Percentiles rank a stretch among this genome's conserved stretches.
Evolutionary conservation across 2,888 invertebrate genomes (phyloP).

Genomic region (Dysmachus trigonus): DNA sequence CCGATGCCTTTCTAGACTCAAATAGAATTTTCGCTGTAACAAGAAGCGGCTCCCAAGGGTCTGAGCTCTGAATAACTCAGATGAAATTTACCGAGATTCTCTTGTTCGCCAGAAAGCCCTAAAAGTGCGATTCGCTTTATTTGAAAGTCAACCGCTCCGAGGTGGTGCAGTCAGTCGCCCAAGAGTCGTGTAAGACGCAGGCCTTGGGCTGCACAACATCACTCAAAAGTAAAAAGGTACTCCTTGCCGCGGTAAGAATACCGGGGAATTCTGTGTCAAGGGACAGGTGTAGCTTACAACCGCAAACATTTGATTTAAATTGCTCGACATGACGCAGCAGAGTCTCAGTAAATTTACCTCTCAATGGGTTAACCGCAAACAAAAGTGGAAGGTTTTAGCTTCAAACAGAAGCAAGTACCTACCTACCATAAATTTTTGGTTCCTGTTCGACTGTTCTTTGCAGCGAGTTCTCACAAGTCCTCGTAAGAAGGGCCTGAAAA

Average conservation of each 20-base stretch:
- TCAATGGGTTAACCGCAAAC: neutral
- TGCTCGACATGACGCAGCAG: neutral
- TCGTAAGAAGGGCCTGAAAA: neutral
- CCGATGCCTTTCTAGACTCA: neutral
- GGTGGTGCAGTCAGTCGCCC: neutral
- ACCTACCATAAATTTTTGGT: neutral
- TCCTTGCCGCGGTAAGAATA: neutral
- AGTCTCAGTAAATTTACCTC: neutral
- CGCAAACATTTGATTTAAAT: slow-evolving; percentile 5
- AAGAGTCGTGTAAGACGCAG: neutral
- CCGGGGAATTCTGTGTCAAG: slow-evolving; percentile 21
- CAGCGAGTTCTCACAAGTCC: neutral
- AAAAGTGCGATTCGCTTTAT: slow-evolving; percentile 3
- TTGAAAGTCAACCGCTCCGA: slow-evolving; percentile 12
- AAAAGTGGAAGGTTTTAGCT: neutral
- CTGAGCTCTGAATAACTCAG: slow-evolving; percentile 12
- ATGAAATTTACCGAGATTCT: neutral
- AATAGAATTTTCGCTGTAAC: neutral
- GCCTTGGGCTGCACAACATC: neutral
- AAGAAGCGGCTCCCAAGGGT: neutral
- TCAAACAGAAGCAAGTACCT: neutral
- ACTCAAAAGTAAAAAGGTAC: neutral
- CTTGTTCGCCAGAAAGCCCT: neutral
- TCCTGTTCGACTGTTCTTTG: neutral
- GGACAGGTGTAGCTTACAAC: slow-evolving; percentile 23